Percentiles rank a stretch among this genome's conserved stretches.
Evolutionary conservation across 2,113 vertebrate species (phyloP).

Genomic region (Phaetusa simplex): DNA sequence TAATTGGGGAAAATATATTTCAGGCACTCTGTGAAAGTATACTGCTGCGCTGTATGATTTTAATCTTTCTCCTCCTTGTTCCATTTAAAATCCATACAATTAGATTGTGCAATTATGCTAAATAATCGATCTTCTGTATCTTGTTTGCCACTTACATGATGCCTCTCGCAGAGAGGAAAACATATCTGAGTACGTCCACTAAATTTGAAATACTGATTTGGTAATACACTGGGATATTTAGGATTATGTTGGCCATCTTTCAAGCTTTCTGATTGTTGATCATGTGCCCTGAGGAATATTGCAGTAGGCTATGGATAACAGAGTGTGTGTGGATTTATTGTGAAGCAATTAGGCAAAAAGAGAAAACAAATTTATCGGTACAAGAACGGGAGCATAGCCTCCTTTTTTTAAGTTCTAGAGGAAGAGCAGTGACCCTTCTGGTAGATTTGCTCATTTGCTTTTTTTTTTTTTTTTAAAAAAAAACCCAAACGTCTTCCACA

Average conservation of each 20-base stretch:
- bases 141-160: conserved; percentile 56
- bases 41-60: conserved; percentile 56
- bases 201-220: conserved; percentile 64
- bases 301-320: conserved; percentile 24
- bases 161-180: conserved; percentile 44
- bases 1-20: conserved; percentile 67
- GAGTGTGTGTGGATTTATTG: conserved; percentile 44
- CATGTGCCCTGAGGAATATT: conserved; percentile 42
- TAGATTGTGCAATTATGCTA: conserved; percentile 61
- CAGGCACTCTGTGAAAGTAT: conserved; percentile 55
- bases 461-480: background rate
- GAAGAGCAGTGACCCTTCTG: background rate
- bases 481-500: background rate
- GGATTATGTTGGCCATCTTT: conserved; percentile 50
- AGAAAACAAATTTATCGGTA: conserved; percentile 57
- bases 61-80: conserved; percentile 56
- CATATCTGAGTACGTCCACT: conserved; percentile 39
- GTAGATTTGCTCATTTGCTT: background rate
- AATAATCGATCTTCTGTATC: conserved; percentile 65
- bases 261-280: conserved; percentile 47
- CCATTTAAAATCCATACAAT: conserved; percentile 62
- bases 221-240: conserved; percentile 67
- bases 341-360: conserved; percentile 53
- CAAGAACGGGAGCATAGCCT: background rate
- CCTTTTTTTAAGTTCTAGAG: background rate